Evolutionary conservation across 2,888 invertebrate genomes (phyloP), one percentile per base, ranked within the genome.

Genomic region (Eupithecia vulgata): DNA sequence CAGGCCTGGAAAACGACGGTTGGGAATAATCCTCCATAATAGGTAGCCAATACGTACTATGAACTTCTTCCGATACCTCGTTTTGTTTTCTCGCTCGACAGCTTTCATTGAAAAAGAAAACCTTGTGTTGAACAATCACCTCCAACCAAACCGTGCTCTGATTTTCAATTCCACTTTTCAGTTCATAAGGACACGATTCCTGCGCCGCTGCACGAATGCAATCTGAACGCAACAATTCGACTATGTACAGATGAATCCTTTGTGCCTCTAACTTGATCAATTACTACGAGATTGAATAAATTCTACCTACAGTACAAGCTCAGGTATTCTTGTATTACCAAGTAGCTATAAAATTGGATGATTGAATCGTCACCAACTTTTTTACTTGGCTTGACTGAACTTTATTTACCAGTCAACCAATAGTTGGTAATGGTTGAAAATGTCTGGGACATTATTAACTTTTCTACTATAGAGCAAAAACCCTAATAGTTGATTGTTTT

Each of bases 181-280:
- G 40, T 67, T 68, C 13, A 45, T 13, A 62, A 65, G 57, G 21
- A n/a, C 21, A 8, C 21, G 21, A 74, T 74, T 71, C n/a, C 59
- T 68, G 48, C 34, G 68, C 66, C 12, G 37, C 52, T 74, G 71
- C 66, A 71, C 71, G 48, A 66, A 61, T 73, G 59, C 67, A 71
- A 73, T 70, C 69, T 40, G 52, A 65, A 73, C 59, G 67, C 45
- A 48, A 35, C 71, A 59, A 67, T 70, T 48, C 48, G 70, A 69
- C 67, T 68, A n/a, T n/a, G n/a, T n/a, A 62, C 35, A 70, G n/a
- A 52, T n/a, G 65, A 70, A 65, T 68, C 67, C 37, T 71, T 72
- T 72, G 72, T 74, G 34, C 64, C 34, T 48, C 34, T 48, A 68
- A 65, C 73, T 72, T 34, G 65, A 70, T 72, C 75, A 65, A 73